Percentiles rank a stretch among this genome's conserved stretches.
phyloP scores from a whole-genome alignment of 53 echinoderm and acorn worm species.

The Antedon mediterranea region DNA sequence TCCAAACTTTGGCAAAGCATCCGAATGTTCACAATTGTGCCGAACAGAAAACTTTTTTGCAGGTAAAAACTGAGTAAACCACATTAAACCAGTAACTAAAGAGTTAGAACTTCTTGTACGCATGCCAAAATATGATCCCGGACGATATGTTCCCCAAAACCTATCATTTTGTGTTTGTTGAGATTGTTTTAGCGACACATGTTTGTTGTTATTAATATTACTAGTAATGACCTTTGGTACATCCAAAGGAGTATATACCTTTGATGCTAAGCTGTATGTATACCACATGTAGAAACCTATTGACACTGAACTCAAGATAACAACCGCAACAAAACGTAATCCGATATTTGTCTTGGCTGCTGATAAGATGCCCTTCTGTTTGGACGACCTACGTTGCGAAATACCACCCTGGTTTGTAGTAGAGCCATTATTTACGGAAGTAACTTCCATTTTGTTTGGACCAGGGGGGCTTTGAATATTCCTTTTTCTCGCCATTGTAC shows the following conservation, averaged over 20 bases:
- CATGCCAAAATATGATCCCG: constrained; percentile 87
- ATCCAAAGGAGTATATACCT: constrained; percentile 58
- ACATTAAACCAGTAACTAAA: constrained; percentile 84
- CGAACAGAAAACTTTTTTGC: constrained; percentile 49
- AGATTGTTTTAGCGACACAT: constrained; percentile 14
- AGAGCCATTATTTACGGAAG: not conserved
- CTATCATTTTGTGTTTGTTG: constrained; percentile 7
- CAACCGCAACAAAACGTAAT: constrained; percentile 11
- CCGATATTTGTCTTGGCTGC: not conserved
- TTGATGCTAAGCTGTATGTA: constrained; percentile 32
- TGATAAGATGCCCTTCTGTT: not conserved
- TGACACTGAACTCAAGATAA: constrained; percentile 6
- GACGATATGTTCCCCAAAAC: constrained; percentile 93
- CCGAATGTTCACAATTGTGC: constrained; percentile 88
- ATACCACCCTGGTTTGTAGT: not conserved
- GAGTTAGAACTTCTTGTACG: constrained; percentile 69
- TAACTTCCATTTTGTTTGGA: not conserved
- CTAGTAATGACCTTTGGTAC: constrained; percentile 50
- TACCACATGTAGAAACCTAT: constrained; percentile 29
- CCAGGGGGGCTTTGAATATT: not conserved
- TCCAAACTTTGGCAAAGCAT: constrained; percentile 66
- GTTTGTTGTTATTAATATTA: constrained; percentile 34
- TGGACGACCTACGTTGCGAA: not conserved
- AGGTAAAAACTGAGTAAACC: constrained; percentile 59
- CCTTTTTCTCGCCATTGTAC: not conserved